A percentile compares a stretch with the other conserved stretches of the same genome.
Conservation (phyloP, 37 sponge, comb jelly and placozoan species). For the Cliona cf. orientalis region DNA sequence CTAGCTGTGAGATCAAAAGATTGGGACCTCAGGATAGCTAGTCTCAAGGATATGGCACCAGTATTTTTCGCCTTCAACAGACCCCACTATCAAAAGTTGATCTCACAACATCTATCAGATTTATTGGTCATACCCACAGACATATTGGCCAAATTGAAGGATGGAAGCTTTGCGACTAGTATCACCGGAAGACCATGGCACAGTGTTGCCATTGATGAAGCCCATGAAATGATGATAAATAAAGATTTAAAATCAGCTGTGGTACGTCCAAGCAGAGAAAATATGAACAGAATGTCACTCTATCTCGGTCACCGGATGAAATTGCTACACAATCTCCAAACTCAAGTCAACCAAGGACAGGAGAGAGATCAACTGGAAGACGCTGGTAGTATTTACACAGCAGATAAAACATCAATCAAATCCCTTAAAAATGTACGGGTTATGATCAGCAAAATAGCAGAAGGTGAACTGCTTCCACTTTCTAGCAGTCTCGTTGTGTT, state of each 20-base stretch:
- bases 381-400: background rate
- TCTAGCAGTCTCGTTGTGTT: background rate
- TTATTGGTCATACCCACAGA: background rate
- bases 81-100: constrained; percentile 1
- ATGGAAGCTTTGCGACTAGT: background rate
- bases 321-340: constrained; percentile 6
- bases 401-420: background rate
- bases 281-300: background rate
- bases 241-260: background rate
- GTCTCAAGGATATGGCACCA: constrained; percentile 7
- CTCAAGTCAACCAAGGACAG: too few relatives aligned
- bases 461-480: background rate
- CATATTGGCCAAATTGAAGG: background rate
- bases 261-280: background rate
- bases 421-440: background rate
- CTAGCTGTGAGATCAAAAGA: too few relatives aligned
- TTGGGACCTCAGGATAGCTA: constrained; percentile 4
- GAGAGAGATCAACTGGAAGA: background rate
- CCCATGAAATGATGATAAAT: constrained; percentile 8
- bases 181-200: background rate
- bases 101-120: constrained; percentile 2
- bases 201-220: background rate
- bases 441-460: background rate
- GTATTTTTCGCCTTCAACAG: constrained; percentile 24
- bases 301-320: background rate